Evolutionary conservation across 2,797 vertebrate genomes (phyloP).

Genomic region (Aselliscus stoliczkanus): DNA sequence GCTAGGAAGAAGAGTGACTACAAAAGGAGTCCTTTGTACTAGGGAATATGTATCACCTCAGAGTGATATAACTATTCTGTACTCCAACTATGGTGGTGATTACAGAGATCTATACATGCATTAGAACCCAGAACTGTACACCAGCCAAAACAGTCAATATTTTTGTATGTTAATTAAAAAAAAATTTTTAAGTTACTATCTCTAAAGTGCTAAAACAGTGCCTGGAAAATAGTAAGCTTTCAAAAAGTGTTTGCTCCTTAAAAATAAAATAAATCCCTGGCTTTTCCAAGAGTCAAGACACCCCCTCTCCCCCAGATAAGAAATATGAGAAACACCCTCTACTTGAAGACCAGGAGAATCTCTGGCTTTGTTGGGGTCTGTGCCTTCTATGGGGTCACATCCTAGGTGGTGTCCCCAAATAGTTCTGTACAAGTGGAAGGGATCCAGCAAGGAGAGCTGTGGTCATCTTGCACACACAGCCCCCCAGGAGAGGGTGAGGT

Average conservation of each 20-base stretch:
- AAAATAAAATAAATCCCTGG: neutral
- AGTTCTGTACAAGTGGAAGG: neutral
- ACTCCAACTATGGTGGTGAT: neutral
- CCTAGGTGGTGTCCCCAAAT: neutral
- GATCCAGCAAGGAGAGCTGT: no score
- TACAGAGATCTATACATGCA: neutral
- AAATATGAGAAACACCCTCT: neutral
- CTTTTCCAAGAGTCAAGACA: neutral
- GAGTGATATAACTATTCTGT: neutral
- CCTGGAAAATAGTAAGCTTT: neutral
- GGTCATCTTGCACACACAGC: neutral
- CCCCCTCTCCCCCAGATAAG: neutral
- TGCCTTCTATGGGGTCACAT: neutral
- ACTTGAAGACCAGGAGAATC: neutral
- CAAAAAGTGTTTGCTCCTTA: neutral
- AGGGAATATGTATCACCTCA: neutral
- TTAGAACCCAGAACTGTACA: neutral
- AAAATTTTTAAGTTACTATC: neutral
- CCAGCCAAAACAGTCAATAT: neutral
- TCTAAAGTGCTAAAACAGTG: neutral
- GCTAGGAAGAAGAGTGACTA: neutral
- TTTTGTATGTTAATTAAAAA: neutral
- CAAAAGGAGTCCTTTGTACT: no score
- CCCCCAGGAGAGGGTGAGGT: neutral
- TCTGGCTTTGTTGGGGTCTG: neutral